These are phyloP conservation scores for Centrocercus urophasianus DNA, from an alignment of 2,113 vertebrate genomes.

Conservation along the genomic window DNA sequence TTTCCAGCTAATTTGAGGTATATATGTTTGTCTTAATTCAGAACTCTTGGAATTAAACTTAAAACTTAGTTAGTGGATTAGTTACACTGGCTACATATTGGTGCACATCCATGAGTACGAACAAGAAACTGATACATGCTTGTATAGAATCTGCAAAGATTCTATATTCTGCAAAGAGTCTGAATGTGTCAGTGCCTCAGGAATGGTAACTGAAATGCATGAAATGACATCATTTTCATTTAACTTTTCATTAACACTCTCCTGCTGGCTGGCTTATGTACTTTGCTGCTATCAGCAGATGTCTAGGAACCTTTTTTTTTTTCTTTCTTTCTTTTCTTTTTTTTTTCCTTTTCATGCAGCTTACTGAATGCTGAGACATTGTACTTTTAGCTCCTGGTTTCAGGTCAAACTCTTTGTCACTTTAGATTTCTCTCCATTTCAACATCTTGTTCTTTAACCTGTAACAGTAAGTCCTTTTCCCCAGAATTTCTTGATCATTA, in stretches of 20 bases:
- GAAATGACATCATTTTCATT: background rate
- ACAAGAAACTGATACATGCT: background rate
- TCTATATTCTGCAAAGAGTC: background rate
- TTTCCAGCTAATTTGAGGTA: background rate
- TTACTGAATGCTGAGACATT: background rate
- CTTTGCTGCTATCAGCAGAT: background rate
- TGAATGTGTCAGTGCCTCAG: background rate
- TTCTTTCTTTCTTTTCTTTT: too few relatives aligned
- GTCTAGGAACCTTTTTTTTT: background rate
- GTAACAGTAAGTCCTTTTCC: background rate
- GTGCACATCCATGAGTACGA: rapidly evolving
- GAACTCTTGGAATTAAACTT: background rate
- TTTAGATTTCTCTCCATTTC: background rate
- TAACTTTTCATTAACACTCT: background rate
- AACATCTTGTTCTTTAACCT: background rate
- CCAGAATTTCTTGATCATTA: background rate
- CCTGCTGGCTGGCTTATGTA: background rate
- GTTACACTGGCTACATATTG: background rate
- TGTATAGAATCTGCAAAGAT: background rate
- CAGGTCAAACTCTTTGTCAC: background rate
- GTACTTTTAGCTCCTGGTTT: background rate
- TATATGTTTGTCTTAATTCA: background rate
- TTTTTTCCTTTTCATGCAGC: background rate
- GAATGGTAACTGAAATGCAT: background rate
- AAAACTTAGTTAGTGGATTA: background rate